Conservation (phyloP, 2,113 vertebrate species). For the Xenopus tropicalis region DNA sequence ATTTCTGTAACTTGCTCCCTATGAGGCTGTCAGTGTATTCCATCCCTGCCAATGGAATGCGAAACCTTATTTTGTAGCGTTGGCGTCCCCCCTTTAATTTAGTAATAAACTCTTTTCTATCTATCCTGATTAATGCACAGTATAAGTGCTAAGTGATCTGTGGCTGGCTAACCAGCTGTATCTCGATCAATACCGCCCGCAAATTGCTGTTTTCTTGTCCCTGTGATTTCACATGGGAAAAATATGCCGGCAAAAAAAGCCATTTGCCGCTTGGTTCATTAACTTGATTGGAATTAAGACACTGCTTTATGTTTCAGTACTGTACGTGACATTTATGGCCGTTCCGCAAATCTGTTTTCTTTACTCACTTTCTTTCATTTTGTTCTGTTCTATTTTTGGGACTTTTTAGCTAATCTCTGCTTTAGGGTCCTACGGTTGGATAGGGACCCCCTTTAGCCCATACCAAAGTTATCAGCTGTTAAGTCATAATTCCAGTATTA, state of each 20-base stretch:
- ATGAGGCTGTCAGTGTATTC: too few relatives aligned
- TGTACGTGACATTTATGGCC: slow-evolving; percentile 8
- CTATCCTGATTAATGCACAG: slow-evolving; percentile 34
- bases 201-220: slow-evolving; percentile 34
- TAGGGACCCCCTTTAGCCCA: too few relatives aligned
- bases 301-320: slow-evolving; percentile 29
- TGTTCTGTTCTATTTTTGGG: background rate
- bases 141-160: slow-evolving; percentile 31
- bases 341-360: background rate
- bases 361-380: background rate
- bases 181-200: slow-evolving; percentile 29
- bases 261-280: slow-evolving; percentile 40
- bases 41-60: too few relatives aligned
- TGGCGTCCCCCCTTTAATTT: background rate
- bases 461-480: too few relatives aligned
- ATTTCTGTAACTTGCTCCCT: too few relatives aligned
- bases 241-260: slow-evolving; percentile 34
- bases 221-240: slow-evolving; percentile 18
- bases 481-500: too few relatives aligned
- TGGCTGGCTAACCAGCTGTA: slow-evolving; percentile 32
- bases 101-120: background rate
- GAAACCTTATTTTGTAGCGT: too few relatives aligned
- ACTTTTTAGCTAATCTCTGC: too few relatives aligned
- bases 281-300: slow-evolving; percentile 39
- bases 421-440: too few relatives aligned